Evolutionary conservation across 2,797 vertebrate species (phyloP).

Genomic region (Botia kubotai): DNA sequence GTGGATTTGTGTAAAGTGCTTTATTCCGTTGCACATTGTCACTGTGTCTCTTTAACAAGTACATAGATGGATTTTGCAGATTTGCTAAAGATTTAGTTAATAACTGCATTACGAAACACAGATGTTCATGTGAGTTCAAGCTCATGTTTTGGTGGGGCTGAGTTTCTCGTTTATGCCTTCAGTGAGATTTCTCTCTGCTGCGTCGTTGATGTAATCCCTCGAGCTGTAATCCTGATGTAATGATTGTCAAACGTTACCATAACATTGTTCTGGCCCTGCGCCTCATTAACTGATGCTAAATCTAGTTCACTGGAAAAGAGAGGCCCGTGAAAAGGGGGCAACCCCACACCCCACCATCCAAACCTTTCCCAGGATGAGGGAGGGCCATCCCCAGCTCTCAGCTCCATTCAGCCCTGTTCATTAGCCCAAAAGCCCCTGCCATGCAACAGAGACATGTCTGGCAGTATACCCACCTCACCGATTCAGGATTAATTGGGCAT

Average conservation of each 20-base stretch:
- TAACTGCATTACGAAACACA: constrained; percentile 20
- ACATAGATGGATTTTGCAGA: constrained; percentile 24
- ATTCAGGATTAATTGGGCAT: constrained; percentile 81
- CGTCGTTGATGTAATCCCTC: constrained; percentile 36
- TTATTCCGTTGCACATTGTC: background rate
- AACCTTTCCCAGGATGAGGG: constrained; percentile 42
- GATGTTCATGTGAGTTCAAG: constrained; percentile 22
- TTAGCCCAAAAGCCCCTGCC: constrained; percentile 76
- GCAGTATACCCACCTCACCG: constrained; percentile 73
- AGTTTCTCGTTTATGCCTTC: constrained; percentile 18
- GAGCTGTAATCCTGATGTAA: constrained; percentile 47
- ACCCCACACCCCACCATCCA: constrained; percentile 22
- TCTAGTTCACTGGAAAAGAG: constrained; percentile 9
- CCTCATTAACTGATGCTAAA: constrained; percentile 40
- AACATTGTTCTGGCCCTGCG: constrained; percentile 17
- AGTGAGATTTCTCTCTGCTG: constrained; percentile 5
- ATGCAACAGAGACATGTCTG: constrained; percentile 80
- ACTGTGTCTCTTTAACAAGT: background rate
- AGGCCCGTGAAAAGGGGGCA: constrained; percentile 30
- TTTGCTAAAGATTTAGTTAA: constrained; percentile 10
- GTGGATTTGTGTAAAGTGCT: background rate
- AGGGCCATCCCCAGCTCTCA: constrained; percentile 47
- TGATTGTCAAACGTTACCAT: constrained; percentile 41
- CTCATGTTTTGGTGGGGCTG: constrained; percentile 13
- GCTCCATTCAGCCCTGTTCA: constrained; percentile 70